Evolutionary conservation across 2,113 vertebrate genomes (phyloP).

Genomic region (Blennius ocellaris): DNA sequence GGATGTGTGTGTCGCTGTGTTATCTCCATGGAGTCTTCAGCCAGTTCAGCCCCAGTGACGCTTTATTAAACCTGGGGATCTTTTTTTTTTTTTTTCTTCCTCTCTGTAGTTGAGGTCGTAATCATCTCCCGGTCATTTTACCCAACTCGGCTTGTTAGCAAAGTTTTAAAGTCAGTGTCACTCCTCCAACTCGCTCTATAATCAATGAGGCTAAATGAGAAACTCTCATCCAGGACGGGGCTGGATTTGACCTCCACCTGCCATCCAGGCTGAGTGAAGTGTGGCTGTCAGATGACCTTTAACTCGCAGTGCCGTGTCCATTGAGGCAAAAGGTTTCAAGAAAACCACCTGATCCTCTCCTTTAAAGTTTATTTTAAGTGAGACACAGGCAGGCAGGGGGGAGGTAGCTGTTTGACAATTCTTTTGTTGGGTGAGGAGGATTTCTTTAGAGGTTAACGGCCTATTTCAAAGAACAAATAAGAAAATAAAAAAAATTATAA

Average conservation of each 20-base stretch:
- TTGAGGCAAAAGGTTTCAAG: not conserved
- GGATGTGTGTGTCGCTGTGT: not conserved
- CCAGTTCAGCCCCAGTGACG: not conserved
- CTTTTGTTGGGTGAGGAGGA: not conserved
- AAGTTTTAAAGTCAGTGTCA: not conserved
- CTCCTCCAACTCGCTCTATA: constrained; percentile 20
- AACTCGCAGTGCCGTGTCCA: constrained; percentile 12
- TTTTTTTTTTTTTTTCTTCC: rapidly evolving
- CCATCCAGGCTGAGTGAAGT: not conserved
- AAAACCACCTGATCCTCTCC: not conserved
- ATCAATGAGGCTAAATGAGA: constrained; percentile 27
- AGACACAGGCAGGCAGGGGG: not conserved
- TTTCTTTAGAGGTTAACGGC: not conserved
- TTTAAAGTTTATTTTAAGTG: constrained; percentile 6
- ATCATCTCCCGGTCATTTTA: not conserved
- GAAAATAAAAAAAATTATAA: not conserved
- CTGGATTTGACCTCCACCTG: constrained; percentile 6
- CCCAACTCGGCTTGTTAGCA: constrained; percentile 3
- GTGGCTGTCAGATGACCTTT: constrained; percentile 11
- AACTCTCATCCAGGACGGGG: constrained; percentile 3
- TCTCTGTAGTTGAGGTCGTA: not conserved
- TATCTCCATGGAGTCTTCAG: not conserved
- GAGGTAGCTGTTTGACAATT: constrained; percentile 7
- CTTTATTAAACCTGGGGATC: not conserved
- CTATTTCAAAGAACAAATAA: not conserved